A percentile compares a stretch with the other conserved stretches of the same genome.
These are phyloP conservation scores for Theristicus caerulescens DNA, from an alignment of 2,113 vertebrate species.

Conservation along the genomic window DNA sequence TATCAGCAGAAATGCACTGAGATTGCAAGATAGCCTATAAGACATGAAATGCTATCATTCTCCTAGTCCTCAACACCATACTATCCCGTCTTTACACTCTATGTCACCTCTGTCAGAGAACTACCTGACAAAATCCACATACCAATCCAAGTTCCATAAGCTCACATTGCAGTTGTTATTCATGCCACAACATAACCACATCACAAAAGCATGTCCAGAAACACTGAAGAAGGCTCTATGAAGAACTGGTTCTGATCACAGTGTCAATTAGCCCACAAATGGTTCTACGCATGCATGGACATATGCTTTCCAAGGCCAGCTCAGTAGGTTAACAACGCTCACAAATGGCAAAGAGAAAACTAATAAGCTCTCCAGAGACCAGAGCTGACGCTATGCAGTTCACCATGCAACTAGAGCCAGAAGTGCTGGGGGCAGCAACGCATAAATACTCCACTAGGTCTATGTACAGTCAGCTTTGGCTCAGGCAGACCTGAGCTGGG, in stretches of 20 bases:
- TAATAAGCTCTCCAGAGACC: slow-evolving; percentile 23
- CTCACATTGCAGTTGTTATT: not conserved
- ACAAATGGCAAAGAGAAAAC: not conserved
- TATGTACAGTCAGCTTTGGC: not conserved
- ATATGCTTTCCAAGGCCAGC: not conserved
- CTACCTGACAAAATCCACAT: not conserved
- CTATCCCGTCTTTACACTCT: not conserved
- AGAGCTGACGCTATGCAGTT: not conserved
- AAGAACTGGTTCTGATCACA: not conserved
- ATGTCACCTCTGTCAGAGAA: not conserved
- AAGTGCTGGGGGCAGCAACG: not conserved
- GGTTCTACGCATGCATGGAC: not conserved
- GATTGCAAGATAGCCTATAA: not conserved
- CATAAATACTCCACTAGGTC: not conserved
- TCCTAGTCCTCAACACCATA: not conserved
- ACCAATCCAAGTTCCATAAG: not conserved
- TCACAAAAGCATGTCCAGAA: not conserved
- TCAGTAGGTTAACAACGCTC: not conserved
- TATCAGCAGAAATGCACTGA: not conserved
- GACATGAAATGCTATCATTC: not conserved
- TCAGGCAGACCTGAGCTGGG: not conserved
- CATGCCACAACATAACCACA: not conserved
- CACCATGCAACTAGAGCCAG: not conserved
- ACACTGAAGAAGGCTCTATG: not conserved
- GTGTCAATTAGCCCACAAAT: not conserved